Conservation (phyloP, 2,113 vertebrate genomes). For the Sialia sialis region DNA sequence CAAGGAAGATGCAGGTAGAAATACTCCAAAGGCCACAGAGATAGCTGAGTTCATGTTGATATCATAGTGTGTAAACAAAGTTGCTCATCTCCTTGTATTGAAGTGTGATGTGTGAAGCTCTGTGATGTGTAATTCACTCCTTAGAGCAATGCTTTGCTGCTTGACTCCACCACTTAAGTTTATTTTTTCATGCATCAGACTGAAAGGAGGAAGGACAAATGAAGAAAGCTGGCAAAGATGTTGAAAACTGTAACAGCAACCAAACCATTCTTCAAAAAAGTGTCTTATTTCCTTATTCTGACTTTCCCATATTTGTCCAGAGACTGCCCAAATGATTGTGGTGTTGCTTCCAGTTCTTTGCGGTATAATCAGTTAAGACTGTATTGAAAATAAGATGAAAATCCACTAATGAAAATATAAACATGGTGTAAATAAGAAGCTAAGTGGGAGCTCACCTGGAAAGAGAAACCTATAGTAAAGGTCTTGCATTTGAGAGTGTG, state of each 20-base stretch:
- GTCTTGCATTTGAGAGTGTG: not conserved
- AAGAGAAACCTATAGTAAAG: not conserved
- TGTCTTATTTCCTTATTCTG: not conserved
- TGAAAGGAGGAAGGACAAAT: not conserved
- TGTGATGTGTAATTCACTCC: accelerated
- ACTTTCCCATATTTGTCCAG: not conserved
- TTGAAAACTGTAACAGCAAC: not conserved
- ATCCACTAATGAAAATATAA: not conserved
- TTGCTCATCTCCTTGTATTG: not conserved
- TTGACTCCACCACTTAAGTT: not conserved
- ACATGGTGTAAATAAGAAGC: not conserved
- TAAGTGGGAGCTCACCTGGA: not conserved
- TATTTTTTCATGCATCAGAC: not conserved
- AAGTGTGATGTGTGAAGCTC: not conserved
- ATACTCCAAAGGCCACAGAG: not conserved
- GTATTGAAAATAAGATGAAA: not conserved
- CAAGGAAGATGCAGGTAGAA: not conserved
- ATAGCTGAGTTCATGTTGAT: not conserved
- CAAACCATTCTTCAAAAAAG: not conserved
- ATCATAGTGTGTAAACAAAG: not conserved
- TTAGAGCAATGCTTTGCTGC: not conserved
- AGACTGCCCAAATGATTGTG: not conserved
- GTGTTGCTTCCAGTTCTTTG: not conserved
- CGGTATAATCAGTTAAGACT: not conserved
- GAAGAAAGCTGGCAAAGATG: not conserved